phyloP scores from a whole-genome alignment of 2,113 vertebrate species.

The Pseudorasbora parva region DNA sequence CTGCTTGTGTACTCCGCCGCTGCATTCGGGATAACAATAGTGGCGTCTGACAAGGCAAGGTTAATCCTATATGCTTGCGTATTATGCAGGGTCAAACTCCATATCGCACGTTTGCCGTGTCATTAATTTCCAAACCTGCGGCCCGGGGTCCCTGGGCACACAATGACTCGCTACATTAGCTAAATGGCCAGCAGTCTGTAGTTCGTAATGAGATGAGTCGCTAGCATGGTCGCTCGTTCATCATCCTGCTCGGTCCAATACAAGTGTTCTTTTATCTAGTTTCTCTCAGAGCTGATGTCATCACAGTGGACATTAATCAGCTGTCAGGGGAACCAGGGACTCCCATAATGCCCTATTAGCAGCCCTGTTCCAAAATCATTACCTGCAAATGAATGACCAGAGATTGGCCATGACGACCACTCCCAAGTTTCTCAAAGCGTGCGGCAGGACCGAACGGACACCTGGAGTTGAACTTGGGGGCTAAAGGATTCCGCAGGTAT shows the following conservation, averaged over 20 bases:
- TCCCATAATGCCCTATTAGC: slow-evolving; percentile 97
- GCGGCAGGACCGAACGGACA: slow-evolving; percentile 2
- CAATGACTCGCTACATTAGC: slow-evolving; percentile 97
- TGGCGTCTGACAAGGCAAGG: slow-evolving; percentile 77
- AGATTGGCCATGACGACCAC: slow-evolving; percentile 74
- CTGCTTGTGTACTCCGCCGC: slow-evolving; percentile 65
- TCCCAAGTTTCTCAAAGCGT: slow-evolving; percentile 54
- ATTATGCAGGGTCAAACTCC: slow-evolving; percentile 82
- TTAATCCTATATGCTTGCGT: slow-evolving; percentile 81
- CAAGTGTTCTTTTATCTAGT: slow-evolving; percentile 96
- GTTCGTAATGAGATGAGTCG: slow-evolving; percentile 96
- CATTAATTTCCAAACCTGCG: slow-evolving; percentile 90
- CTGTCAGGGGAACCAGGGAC: slow-evolving; percentile 75
- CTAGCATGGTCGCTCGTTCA: slow-evolving; percentile 95
- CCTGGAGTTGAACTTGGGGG: slow-evolving; percentile 11
- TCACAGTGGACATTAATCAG: slow-evolving; percentile 95
- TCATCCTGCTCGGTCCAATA: slow-evolving; percentile 99
- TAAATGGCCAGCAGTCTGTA: slow-evolving; percentile 83
- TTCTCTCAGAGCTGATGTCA: slow-evolving; percentile 91
- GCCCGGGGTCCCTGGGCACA: slow-evolving; percentile 81
- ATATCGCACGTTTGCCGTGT: slow-evolving; percentile 80
- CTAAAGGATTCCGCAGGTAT: neutral
- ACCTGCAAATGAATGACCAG: slow-evolving; percentile 91
- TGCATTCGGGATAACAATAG: slow-evolving; percentile 73
- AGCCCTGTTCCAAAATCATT: slow-evolving; percentile 89